Evolutionary conservation across 2,797 vertebrate species (phyloP), one percentile per base, ranked within the genome.

Genomic region (Dermochelys coriacea): DNA sequence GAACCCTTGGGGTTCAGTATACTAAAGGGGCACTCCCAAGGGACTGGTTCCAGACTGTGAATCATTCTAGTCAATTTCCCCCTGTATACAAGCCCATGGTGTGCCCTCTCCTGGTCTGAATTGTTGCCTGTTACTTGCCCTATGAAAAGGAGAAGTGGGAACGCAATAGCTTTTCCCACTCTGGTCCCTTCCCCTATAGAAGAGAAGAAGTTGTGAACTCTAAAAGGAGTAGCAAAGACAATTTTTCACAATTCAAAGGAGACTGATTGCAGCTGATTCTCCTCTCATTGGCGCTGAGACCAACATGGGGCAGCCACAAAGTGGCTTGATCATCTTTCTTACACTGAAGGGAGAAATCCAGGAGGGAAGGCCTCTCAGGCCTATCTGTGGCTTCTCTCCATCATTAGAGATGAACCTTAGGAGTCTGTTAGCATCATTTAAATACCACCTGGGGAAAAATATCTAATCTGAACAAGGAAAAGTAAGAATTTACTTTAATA

Each of bases 221-320:
- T 50, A 86, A 15, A 54, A 86, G 27, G 1, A 96, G 77, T 12
- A 31, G 49, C n/a, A 93, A 19, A 77, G 55, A n/a, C 16, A 6
- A 9, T 45, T 1, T 80, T 90, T 86, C 18, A 52, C 50, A 27
- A 19, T 27, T 3, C 19, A 54, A 2, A 84, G 75, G 77, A 94
- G 41, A 9, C 7, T 49, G 83, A n/a, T 68, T 15, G 2, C 8
- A 34, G 55, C 5, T 87, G 86, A 50, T 82, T 10, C 3, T 84
- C 27, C 83, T 84, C 37, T 21, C 23, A 14, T 23, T 71, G 75
- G 31, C 51, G 85, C 0, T 0, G 51, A 45, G n/a, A 64, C 41
- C 25, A 92, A 64, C 18, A 71, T 29, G 86, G 54, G 9, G 49
- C 41, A 85, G 49, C 37, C 80, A 29, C 14, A 54, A 50, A 68